Evolutionary conservation across 2,888 invertebrate species (phyloP).

Genomic region (Nemoura dubitans): DNA sequence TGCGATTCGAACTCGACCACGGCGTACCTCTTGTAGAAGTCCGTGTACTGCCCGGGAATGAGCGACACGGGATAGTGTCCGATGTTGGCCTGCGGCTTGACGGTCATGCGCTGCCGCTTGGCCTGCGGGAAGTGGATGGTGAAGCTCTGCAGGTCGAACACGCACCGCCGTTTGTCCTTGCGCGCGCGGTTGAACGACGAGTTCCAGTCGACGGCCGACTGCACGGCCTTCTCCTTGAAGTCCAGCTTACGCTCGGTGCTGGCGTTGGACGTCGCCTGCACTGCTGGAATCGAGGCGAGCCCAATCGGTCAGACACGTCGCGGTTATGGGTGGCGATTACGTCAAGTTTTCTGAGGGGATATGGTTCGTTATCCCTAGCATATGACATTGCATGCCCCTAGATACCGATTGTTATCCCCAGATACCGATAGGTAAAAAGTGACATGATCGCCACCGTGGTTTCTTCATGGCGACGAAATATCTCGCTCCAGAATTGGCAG

Average conservation of each 20-base stretch:
- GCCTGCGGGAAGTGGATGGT: conserved; percentile 78
- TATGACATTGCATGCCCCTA: too few species aligned
- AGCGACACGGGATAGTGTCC: conserved; percentile 90
- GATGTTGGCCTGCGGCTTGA: conserved; percentile 62
- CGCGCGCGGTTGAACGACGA: conserved; percentile 80
- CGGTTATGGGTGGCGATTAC: too few species aligned
- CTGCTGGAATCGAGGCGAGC: conserved; percentile 45
- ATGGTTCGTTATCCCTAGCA: too few species aligned
- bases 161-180: conserved; percentile 79
- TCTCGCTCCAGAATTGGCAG: too few species aligned
- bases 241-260: conserved; percentile 61
- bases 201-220: conserved; percentile 91
- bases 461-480: too few species aligned
- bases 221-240: conserved; percentile 82
- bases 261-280: conserved; percentile 45
- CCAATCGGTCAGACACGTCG: background rate
- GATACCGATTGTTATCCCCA: too few species aligned
- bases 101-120: conserved; percentile 55
- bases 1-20: too few species aligned
- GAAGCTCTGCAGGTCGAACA: conserved; percentile 92
- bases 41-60: conserved; percentile 96
- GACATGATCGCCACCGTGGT: too few species aligned
- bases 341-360: too few species aligned
- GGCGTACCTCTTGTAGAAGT: conserved; percentile 76
- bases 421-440: too few species aligned